Percentiles rank a stretch among this genome's conserved stretches.
Conservation (phyloP, 2,888 invertebrate species). For the Hoplodrina blanda region DNA sequence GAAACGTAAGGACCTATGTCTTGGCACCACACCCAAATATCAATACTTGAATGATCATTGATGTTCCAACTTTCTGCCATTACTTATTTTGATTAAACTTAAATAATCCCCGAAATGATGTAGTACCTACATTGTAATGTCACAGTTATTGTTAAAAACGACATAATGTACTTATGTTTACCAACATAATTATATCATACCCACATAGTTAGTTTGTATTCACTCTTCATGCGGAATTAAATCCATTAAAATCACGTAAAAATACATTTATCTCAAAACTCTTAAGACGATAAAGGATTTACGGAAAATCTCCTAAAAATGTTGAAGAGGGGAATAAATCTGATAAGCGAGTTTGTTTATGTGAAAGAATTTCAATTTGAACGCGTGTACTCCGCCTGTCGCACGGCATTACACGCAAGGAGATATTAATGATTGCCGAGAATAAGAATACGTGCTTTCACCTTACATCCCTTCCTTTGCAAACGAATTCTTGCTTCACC, state of each 20-base stretch:
- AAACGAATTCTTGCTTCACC: neutral
- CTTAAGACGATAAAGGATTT: conserved; percentile 41
- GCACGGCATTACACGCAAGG: conserved; percentile 72
- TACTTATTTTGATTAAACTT: too few species aligned
- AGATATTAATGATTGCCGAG: conserved; percentile 83
- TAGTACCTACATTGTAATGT: too few species aligned
- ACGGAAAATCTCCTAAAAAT: conserved; percentile 44
- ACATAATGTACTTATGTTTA: too few species aligned
- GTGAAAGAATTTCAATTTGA: conserved; percentile 85
- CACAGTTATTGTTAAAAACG: too few species aligned
- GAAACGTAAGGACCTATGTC: too few species aligned
- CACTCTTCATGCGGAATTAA: neutral
- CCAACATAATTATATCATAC: too few species aligned
- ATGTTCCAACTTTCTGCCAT: too few species aligned
- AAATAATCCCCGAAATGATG: too few species aligned
- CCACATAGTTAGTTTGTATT: neutral
- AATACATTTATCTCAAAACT: conserved; percentile 3
- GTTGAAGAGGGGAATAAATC: conserved; percentile 76
- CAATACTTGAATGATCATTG: too few species aligned
- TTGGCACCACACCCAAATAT: too few species aligned
- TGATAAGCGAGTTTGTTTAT: conserved; percentile 81
- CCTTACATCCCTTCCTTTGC: conserved; percentile 33
- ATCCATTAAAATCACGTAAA: conserved; percentile 1
- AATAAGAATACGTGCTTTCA: conserved; percentile 60
- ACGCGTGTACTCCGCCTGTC: conserved; percentile 78